Evolutionary conservation across 2,888 invertebrate genomes (phyloP), one percentile per base, ranked within the genome.

Genomic region (Eurytoma adleriae): DNA sequence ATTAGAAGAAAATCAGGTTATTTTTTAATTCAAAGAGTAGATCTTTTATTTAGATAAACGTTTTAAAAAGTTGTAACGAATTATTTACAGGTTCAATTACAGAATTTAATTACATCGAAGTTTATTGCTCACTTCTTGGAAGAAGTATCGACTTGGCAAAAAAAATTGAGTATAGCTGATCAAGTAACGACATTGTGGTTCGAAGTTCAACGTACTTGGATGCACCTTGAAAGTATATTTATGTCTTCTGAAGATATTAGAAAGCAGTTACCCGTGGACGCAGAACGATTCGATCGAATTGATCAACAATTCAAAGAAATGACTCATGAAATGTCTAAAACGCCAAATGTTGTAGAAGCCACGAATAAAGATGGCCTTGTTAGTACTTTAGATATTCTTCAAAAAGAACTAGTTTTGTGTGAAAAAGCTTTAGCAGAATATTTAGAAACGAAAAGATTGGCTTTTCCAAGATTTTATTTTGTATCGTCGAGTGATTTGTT

Each of bases 201-300:
- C 92, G 98, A 98, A 92, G 98, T 99, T 40, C 99, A 99, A 91
- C 93, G 98, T 78, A 98, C 98, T 30, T 99, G 99, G 99, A 96
- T 96, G 86, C 98, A 99, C 91, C 93, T 99, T 82, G 98, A 99
- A 92, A 98, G 98, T 86, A 99, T 99, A 89, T 99, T 99, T 90
- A 98, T 98, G 95, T 98, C 98, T 84, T 98, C 98, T 0, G 98
- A 99, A 90, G 99, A 99, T 91, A 99, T 99, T 85, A 93, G 98
- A 80, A 96, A 96, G 88, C 98, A 99, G 90, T 91, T 99, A 74
- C 98, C 99, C 2, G 96, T 97, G 84, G 99, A 99, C 91, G 97
- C 98, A 0, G 95, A 95, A 74, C 93, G 98, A 88, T 99, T 99
- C 91, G 97, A 98, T 91, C 94, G 94, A 84, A 97, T 98, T 85